Percentiles rank a stretch among this genome's conserved stretches.
Evolutionary conservation across 2,888 invertebrate genomes (phyloP).

Genomic region (Bombyx huttoni): DNA sequence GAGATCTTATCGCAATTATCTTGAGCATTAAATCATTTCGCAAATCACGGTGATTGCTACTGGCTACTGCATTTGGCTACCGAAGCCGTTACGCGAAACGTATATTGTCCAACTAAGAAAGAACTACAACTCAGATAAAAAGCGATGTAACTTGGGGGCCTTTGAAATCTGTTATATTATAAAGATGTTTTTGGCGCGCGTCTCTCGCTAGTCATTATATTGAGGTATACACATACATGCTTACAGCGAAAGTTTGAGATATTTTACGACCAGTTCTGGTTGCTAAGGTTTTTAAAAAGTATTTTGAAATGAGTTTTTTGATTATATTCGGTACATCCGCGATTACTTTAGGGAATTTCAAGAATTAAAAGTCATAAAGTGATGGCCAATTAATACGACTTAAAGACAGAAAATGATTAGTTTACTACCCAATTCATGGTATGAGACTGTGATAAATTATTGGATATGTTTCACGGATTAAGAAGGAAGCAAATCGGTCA

Average conservation of each 20-base stretch:
- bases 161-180: conserved; percentile 23
- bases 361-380: no score
- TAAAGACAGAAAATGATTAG: no score
- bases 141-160: conserved; percentile 12
- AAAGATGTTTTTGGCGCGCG: conserved; percentile 57
- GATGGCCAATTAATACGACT: no score
- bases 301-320: not conserved
- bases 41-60: conserved; percentile 15
- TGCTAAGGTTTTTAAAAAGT: not conserved
- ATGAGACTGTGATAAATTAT: no score
- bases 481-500: no score
- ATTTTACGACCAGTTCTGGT: conserved; percentile 38
- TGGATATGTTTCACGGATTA: no score
- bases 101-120: conserved; percentile 38
- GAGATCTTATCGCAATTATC: conserved; percentile 20
- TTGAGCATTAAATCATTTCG: conserved; percentile 20
- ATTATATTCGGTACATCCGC: no score
- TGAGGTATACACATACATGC: conserved; percentile 26
- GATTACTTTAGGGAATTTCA: no score
- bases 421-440: no score
- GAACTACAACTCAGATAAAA: conserved; percentile 18
- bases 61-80: conserved; percentile 28
- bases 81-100: conserved; percentile 58
- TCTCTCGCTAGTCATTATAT: conserved; percentile 57
- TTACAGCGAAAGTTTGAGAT: conserved; percentile 64